phyloP scores from a whole-genome alignment of 1,140 invertebrate species.

The Phthorimaea operculella region DNA sequence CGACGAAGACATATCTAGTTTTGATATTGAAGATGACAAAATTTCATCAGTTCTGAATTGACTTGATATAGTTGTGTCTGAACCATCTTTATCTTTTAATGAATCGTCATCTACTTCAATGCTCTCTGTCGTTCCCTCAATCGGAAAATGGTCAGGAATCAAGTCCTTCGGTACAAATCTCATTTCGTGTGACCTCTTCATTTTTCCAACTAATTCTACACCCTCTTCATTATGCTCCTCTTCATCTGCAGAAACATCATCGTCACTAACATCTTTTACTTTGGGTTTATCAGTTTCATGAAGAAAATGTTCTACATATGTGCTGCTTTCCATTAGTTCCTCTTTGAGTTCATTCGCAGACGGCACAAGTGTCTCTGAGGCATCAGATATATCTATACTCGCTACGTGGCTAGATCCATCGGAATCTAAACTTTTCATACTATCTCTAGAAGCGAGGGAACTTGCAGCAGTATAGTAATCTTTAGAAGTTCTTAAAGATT shows the following conservation, averaged over 20 bases:
- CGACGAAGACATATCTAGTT: slow-evolving; percentile 51
- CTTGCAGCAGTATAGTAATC: slow-evolving; percentile 88
- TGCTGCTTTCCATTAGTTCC: slow-evolving; percentile 65
- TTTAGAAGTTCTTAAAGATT: slow-evolving; percentile 76
- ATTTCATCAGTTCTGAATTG: slow-evolving; percentile 56
- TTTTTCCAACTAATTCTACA: slow-evolving; percentile 71
- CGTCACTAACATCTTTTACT: slow-evolving; percentile 48
- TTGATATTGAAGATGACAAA: slow-evolving; percentile 58
- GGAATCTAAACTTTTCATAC: slow-evolving; percentile 89
- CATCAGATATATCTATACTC: slow-evolving; percentile 88
- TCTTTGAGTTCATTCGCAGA: slow-evolving; percentile 75
- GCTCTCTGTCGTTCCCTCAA: slow-evolving; percentile 49
- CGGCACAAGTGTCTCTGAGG: slow-evolving; percentile 89
- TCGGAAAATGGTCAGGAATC: slow-evolving; percentile 61
- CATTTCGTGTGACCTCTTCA: slow-evolving; percentile 92
- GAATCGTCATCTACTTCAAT: slow-evolving; percentile 57
- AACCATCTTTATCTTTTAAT: slow-evolving; percentile 47
- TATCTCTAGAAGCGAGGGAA: slow-evolving; percentile 86
- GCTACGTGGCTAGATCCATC: slow-evolving; percentile 88
- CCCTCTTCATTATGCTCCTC: slow-evolving; percentile 48
- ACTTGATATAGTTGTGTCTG: slow-evolving; percentile 59
- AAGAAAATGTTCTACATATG: slow-evolving; percentile 61
- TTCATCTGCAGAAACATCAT: slow-evolving; percentile 68
- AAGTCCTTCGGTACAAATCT: slow-evolving; percentile 80
- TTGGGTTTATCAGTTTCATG: slow-evolving; percentile 52